A percentile compares a stretch with the other conserved stretches of the same genome.
Conservation (phyloP, 2,113 vertebrate species). For the Alligator mississippiensis region DNA sequence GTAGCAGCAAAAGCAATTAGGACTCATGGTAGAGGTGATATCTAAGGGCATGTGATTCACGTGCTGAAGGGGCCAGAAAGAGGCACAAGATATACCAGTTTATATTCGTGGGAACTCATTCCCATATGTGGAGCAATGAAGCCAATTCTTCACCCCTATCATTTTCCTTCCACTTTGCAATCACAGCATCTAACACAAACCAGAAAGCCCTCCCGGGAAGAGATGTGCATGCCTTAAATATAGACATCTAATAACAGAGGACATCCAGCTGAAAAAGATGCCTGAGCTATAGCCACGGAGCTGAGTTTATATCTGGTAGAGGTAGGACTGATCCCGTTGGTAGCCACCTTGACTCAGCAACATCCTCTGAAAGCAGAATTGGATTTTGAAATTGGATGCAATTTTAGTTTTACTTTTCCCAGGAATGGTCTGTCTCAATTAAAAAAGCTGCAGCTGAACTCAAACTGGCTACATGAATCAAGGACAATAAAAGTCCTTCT, state of each 20-base stretch:
- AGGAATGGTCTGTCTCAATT: background rate
- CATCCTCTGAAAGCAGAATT: background rate
- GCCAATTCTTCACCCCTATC: background rate
- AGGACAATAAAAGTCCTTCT: no score
- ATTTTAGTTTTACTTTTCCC: background rate
- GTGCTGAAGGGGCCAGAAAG: background rate
- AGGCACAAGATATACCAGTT: background rate
- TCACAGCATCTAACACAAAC: background rate
- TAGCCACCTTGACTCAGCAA: background rate
- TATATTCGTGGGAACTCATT: background rate
- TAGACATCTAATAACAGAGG: background rate
- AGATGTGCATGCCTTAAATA: background rate
- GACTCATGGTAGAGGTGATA: background rate
- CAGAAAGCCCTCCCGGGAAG: background rate
- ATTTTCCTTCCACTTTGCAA: conserved; percentile 7
- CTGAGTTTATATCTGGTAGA: background rate
- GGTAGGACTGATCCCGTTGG: background rate
- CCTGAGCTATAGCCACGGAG: accelerated
- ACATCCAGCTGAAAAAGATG: background rate
- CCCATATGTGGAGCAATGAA: background rate
- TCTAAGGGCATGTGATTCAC: background rate
- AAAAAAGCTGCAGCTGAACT: background rate
- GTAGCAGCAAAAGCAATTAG: no score
- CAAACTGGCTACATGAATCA: no score
- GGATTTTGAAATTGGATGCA: no score